phyloP scores from a whole-genome alignment of 1,140 invertebrate species.

The Bradynema listronoti region DNA sequence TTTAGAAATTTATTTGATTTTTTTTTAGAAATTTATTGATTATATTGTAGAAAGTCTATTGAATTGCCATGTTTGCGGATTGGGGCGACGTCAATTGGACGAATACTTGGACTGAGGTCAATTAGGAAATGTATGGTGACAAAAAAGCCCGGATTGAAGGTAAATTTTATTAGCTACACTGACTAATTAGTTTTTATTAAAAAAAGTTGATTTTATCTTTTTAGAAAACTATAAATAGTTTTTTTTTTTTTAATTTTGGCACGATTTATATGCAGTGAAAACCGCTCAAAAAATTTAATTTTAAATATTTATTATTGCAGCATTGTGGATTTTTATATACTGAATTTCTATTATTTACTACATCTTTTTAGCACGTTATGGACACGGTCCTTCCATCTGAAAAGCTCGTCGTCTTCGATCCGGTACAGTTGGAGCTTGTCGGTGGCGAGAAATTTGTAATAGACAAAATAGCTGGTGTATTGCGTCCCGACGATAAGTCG shows the following conservation, averaged over 20 bases:
- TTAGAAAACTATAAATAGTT: neutral
- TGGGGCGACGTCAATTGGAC: neutral
- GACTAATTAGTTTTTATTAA: too few relatives aligned
- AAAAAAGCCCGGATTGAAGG: conserved; percentile 7
- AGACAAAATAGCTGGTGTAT: neutral
- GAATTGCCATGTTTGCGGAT: too few relatives aligned
- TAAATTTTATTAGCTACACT: too few relatives aligned
- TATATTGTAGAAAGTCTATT: too few relatives aligned
- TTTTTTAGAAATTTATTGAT: too few relatives aligned
- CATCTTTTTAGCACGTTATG: conserved; percentile 7
- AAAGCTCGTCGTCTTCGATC: conserved; percentile 6
- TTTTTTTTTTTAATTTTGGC: neutral
- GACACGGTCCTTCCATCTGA: neutral
- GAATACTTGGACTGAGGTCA: conserved; percentile 1
- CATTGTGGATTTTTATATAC: too few relatives aligned
- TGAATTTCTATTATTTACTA: too few relatives aligned
- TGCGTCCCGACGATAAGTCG: neutral
- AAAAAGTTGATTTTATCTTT: neutral
- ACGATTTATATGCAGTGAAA: neutral
- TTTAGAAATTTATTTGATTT: too few relatives aligned
- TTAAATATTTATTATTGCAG: neutral
- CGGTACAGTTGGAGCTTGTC: neutral
- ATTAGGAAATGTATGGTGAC: neutral
- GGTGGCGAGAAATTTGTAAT: neutral
- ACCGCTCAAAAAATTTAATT: neutral